Percentiles rank a stretch among this genome's conserved stretches.
phyloP scores from a whole-genome alignment of 2,888 invertebrate species.

The Lycaena phlaeas region DNA sequence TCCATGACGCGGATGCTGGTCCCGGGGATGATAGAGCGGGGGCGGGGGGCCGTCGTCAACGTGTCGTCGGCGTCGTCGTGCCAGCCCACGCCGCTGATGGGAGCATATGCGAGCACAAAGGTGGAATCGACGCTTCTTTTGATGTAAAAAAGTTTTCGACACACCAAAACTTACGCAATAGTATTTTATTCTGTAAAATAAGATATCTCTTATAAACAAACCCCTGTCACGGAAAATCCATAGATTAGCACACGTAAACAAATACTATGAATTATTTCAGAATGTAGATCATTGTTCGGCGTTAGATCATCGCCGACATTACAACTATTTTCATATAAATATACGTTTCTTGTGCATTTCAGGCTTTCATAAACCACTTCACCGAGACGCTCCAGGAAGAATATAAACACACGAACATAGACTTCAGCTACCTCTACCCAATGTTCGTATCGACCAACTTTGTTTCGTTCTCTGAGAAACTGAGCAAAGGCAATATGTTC shows the following conservation, averaged over 20 bases:
- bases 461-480: background rate
- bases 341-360: no score
- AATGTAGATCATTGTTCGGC: no score
- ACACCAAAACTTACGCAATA: no score
- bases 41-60: slow-evolving; percentile 88
- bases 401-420: background rate
- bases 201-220: no score
- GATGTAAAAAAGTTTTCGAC: no score
- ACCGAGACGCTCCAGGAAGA: background rate
- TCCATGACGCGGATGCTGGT: slow-evolving; percentile 82
- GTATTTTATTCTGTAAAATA: no score
- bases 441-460: background rate
- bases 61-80: background rate
- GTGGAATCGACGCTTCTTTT: no score
- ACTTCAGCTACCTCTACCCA: background rate
- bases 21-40: slow-evolving; percentile 81
- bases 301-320: no score
- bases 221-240: no score
- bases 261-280: no score
- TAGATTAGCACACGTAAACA: no score
- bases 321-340: no score
- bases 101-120: background rate
- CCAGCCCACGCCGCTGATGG: background rate
- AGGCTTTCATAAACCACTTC: background rate
- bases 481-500: background rate